A percentile compares a stretch with the other conserved stretches of the same genome.
Conservation (phyloP, 2,888 invertebrate genomes). For the Drosophila percnosoma region DNA sequence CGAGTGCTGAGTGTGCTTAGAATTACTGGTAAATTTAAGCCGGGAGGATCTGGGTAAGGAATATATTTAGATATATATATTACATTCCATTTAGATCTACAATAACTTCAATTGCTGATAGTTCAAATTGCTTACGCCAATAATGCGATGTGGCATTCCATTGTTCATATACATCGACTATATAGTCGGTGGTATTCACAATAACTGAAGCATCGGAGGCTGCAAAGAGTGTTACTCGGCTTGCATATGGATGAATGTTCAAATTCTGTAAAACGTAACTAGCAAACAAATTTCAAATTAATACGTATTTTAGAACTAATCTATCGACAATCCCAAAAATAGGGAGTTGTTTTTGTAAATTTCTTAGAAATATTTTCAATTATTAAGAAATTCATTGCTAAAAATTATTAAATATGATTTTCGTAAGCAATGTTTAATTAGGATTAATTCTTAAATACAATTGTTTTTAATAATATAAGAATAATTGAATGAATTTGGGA, state of each 20-base stretch:
- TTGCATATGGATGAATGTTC: slow-evolving; percentile 89
- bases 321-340: no score
- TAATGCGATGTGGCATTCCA: slow-evolving; percentile 87
- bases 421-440: no score
- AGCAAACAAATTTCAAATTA: neutral
- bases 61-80: neutral
- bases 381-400: no score
- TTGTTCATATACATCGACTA: slow-evolving; percentile 87
- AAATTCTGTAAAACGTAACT: slow-evolving; percentile 87
- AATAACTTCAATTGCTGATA: neutral
- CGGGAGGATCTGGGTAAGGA: slow-evolving; percentile 85
- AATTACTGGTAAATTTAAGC: slow-evolving; percentile 87
- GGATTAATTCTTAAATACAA: no score
- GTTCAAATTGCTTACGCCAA: slow-evolving; percentile 68
- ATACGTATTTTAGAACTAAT: neutral
- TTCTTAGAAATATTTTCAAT: no score
- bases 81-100: neutral
- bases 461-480: no score
- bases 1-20: slow-evolving; percentile 86
- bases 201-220: slow-evolving; percentile 88
- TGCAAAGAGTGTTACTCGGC: slow-evolving; percentile 89
- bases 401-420: no score
- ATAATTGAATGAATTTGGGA: no score
- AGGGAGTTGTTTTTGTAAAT: no score
- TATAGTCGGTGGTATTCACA: slow-evolving; percentile 87